These are phyloP conservation scores for Tetramorium simillimum DNA, from an alignment of 1,140 invertebrate genomes.

Conservation along the genomic window DNA sequence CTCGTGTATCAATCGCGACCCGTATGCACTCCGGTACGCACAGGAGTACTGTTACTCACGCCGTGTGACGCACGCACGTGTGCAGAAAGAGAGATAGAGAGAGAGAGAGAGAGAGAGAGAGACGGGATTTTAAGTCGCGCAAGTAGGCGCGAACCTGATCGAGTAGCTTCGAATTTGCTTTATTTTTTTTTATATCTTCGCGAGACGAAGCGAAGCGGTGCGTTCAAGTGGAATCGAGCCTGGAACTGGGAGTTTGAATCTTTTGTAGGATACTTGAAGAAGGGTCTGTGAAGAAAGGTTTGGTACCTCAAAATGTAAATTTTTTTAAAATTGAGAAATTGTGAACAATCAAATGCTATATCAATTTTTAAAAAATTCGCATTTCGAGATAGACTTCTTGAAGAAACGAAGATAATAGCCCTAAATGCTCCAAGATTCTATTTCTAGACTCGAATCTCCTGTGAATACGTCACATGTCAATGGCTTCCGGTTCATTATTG, in stretches of 20 bases:
- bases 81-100: neutral
- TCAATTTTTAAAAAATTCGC: no score
- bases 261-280: no score
- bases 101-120: neutral
- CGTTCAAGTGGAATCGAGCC: neutral
- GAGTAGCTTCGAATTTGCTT: neutral
- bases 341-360: no score
- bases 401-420: neutral
- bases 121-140: conserved; percentile 16
- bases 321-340: no score
- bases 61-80: neutral
- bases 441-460: neutral
- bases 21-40: neutral
- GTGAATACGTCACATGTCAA: neutral
- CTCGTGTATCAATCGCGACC: conserved; percentile 31
- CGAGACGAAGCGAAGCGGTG: neutral
- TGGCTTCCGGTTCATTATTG: neutral
- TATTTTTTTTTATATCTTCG: neutral
- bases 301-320: no score
- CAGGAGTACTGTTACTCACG: conserved; percentile 42
- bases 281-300: no score
- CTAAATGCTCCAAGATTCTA: neutral
- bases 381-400: no score
- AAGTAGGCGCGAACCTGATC: conserved; percentile 17
- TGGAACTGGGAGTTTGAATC: no score